Evolutionary conservation across 2,797 vertebrate species (phyloP), one percentile per base, ranked within the genome.

Genomic region (Gallirallus australis): DNA sequence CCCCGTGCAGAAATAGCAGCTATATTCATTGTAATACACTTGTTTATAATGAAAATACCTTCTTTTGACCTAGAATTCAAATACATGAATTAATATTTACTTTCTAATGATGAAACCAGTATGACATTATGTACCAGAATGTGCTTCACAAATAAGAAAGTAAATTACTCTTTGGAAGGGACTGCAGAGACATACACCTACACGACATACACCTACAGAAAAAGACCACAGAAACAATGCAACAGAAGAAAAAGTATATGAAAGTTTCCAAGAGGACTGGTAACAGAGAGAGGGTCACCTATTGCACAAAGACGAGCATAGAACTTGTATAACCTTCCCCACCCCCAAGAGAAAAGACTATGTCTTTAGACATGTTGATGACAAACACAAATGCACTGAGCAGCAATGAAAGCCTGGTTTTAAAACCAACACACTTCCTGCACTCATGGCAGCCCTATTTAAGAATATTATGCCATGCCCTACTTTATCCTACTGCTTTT

Each of bases 401-500:
- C 8, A 50, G 20, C 68, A 70, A 6, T 10, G 4, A 77, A 93
- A 45, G 30, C 3, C 50, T 27, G 9, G 9, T 42, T 91, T 93
- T 33, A 81, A 91, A 92, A 87, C 48, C 10, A 68, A 40, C 24
- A 54, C 5, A 14, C 45, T 64, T 52, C 21, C 57, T 87, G 33
- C 37, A 90, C 53, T 39, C 21, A 6, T n/a, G 47, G 35, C 35
- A 92, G 78, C 56, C 6, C 19, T 89, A 19, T 79, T 78, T 65
- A 82, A 54, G 20, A 73, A n/a, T 30, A 79, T 30, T 92, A 63
- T 73, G 94, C 21, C 28, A 73, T 66, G 63, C 6, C 9, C 35
- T 72, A 60, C 76, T 92, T 73, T 57, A 70, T 91, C n/a, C 85
- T 75, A 69, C 37, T 82, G 28, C 80, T 95, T 95, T 94, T 82